Conservation (phyloP, 2,113 vertebrate species). For the Eleginops maclovinus region DNA sequence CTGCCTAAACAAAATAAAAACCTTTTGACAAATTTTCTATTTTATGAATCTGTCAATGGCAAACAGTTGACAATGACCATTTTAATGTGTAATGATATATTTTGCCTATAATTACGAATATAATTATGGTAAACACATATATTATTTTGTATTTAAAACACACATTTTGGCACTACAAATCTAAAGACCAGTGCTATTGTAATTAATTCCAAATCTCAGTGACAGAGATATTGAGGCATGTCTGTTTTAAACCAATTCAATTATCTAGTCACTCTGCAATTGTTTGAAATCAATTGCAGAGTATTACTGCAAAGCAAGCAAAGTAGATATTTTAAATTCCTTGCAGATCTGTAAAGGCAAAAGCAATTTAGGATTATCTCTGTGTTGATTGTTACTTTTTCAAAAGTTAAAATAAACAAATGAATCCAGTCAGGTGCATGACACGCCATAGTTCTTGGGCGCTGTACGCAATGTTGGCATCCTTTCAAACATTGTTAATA, state of each 20-base stretch:
- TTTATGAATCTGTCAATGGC: no score
- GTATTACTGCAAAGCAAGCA: conserved; percentile 23
- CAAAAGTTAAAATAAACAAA: conserved; percentile 26
- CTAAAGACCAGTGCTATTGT: conserved; percentile 47
- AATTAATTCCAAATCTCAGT: conserved; percentile 59
- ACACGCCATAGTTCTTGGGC: no score
- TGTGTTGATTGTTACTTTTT: background rate
- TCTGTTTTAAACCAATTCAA: conserved; percentile 69
- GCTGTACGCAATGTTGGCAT: no score
- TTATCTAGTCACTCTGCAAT: no score
- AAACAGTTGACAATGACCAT: background rate
- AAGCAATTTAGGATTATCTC: conserved; percentile 50
- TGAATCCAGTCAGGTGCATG: no score
- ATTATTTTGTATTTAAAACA: background rate
- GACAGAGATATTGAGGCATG: conserved; percentile 63
- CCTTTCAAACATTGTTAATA: no score
- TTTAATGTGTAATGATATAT: background rate
- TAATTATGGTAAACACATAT: background rate
- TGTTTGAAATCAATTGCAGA: conserved; percentile 52
- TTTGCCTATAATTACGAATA: background rate
- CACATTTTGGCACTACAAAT: conserved; percentile 1
- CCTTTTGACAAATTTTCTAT: no score
- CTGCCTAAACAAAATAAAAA: no score
- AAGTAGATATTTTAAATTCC: conserved; percentile 44
- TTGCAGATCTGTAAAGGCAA: conserved; percentile 43